Evolutionary conservation across 1,140 invertebrate species (phyloP).

Genomic region (Drosophila nannoptera): DNA sequence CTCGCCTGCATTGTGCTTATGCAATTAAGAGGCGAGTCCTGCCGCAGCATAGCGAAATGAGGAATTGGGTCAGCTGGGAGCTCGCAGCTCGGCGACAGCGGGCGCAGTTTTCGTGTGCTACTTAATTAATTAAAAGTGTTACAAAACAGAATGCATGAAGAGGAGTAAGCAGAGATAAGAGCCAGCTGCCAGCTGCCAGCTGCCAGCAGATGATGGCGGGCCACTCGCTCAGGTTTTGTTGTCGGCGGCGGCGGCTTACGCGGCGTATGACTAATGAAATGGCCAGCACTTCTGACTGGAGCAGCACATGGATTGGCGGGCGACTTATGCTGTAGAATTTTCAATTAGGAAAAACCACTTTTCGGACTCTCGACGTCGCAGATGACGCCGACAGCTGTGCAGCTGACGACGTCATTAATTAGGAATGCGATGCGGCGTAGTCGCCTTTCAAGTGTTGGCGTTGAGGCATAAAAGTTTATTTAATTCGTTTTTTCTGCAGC

Average conservation of each 20-base stretch:
- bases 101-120: conserved; percentile 28
- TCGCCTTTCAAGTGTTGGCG: conserved; percentile 71
- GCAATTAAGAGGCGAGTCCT: conserved; percentile 69
- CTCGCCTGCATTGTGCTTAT: conserved; percentile 70
- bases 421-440: conserved; percentile 65
- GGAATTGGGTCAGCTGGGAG: conserved; percentile 59
- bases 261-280: conserved; percentile 69
- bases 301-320: conserved; percentile 3
- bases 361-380: conserved; percentile 16
- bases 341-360: conserved; percentile 59
- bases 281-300: conserved; percentile 45
- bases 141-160: not conserved
- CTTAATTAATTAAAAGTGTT: conserved; percentile 40
- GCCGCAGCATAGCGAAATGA: conserved; percentile 45
- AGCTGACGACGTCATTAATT: conserved; percentile 69
- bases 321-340: conserved; percentile 43
- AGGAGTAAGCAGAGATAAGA: conserved; percentile 38
- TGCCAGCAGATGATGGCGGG: not conserved
- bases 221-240: conserved; percentile 16
- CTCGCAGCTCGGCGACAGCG: conserved; percentile 33
- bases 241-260: conserved; percentile 34
- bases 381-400: conserved; percentile 7
- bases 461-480: conserved; percentile 67
- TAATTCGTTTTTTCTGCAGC: conserved; percentile 24
- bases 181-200: not conserved